A percentile compares a stretch with the other conserved stretches of the same genome.
Conservation (phyloP, 2,888 invertebrate genomes). For the Argyresthia albistria region DNA sequence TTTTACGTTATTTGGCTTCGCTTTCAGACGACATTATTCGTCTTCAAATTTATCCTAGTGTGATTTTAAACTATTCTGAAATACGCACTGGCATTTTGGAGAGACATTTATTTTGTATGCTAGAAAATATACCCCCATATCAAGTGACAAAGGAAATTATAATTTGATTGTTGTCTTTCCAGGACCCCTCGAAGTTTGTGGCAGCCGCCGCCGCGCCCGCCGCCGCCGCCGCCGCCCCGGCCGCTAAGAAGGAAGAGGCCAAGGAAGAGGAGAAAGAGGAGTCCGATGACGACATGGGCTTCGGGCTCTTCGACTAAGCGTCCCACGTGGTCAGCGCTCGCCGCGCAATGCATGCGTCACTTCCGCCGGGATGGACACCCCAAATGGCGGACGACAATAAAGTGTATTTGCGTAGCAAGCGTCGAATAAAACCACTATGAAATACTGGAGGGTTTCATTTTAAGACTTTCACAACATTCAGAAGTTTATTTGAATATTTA, state of each 20-base stretch:
- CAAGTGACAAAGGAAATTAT: not conserved
- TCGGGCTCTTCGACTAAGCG: slow-evolving; percentile 91
- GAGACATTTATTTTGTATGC: slow-evolving; percentile 17
- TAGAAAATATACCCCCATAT: not conserved
- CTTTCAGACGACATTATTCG: slow-evolving; percentile 30
- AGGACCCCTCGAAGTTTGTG: slow-evolving; percentile 97
- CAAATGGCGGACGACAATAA: slow-evolving; percentile 48
- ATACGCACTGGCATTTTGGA: slow-evolving; percentile 35
- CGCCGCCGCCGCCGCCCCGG: slow-evolving; percentile 76
- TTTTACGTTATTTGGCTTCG: slow-evolving; percentile 23
- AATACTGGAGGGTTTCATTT: no score
- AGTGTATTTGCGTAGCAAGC: not conserved
- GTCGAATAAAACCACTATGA: slow-evolving; percentile 10
- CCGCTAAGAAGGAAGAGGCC: slow-evolving; percentile 75
- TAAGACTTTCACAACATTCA: no score
- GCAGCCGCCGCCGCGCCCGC: slow-evolving; percentile 74
- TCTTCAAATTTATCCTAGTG: slow-evolving; percentile 40
- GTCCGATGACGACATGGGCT: slow-evolving; percentile 96
- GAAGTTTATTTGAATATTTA: no score
- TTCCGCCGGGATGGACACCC: slow-evolving; percentile 60
- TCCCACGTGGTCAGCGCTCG: not conserved
- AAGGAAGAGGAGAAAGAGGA: slow-evolving; percentile 89
- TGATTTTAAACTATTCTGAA: slow-evolving; percentile 12
- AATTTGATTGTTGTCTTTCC: slow-evolving; percentile 21
- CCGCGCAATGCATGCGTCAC: slow-evolving; percentile 8